These are phyloP conservation scores for Aleiodes testaceus DNA, from an alignment of 2,888 invertebrate species.

Conservation along the genomic window DNA sequence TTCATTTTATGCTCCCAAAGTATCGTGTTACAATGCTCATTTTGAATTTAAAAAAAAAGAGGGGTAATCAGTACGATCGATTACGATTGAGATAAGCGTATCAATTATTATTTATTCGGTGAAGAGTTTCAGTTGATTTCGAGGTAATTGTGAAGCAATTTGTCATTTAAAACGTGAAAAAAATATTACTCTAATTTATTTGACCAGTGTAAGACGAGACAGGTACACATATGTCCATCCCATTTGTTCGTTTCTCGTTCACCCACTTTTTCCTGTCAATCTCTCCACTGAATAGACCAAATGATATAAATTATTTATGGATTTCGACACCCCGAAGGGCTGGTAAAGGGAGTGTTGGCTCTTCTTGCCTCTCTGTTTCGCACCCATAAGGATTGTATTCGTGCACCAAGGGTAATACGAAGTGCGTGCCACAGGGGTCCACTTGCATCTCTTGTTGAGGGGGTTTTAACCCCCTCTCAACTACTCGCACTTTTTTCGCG, in stretches of 20 bases:
- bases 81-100: not conserved
- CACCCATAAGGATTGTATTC: constrained; percentile 56
- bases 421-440: constrained; percentile 64
- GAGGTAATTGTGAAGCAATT: too few species aligned
- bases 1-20: constrained; percentile 48
- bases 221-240: constrained; percentile 69
- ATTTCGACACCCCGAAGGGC: constrained; percentile 69
- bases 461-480: constrained; percentile 7
- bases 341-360: constrained; percentile 50
- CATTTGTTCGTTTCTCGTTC: constrained; percentile 23
- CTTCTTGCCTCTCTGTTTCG: constrained; percentile 44
- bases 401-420: too few species aligned
- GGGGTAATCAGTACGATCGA: constrained; percentile 3
- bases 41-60: constrained; percentile 5
- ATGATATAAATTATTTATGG: constrained; percentile 73
- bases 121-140: not conserved
- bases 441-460: constrained; percentile 60
- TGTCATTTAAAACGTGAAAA: too few species aligned
- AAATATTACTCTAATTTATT: not conserved
- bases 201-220: constrained; percentile 67
- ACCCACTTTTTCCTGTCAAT: constrained; percentile 36
- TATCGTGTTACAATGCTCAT: constrained; percentile 49
- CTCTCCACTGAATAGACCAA: constrained; percentile 66
- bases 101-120: not conserved
- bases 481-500: not conserved